Base-by-base conservation (phyloP, 2,113 vertebrate genomes). In the Triplophysa dalaica region DNA sequence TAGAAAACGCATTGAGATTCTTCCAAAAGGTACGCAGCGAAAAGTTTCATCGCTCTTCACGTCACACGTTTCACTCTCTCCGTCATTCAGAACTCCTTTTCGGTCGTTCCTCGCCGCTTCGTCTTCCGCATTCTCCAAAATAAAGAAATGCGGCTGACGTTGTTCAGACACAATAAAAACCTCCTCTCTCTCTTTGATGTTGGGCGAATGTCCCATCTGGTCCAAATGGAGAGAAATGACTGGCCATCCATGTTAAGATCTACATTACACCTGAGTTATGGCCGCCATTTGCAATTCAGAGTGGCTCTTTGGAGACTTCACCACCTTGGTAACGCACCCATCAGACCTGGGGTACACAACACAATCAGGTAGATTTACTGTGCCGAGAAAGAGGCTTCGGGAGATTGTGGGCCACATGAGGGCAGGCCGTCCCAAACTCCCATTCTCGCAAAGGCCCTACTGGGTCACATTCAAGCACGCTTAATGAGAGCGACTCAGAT, bases 251-350 rank as follows among this genome's bases (percentile, higher is more conserved):
- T 89, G 88, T 84, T 90, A 88, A 88, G 93, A 93, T 94, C 95
- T 92, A 94, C 95, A 96, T 96, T 96, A 96, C 92, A 87, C 93
- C 91, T 96, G 96, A 98, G 95, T 98, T 96, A 97, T 96, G 92
- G 85, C 91, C 73, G 66, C 91, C 90, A 97, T 98, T 97, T 97
- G 96, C 96, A 97, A 97, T 96, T 96, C 95, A 94, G 96, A 96
- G 94, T 92, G 94, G 94, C 92, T 89, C 90, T 89, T 93, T 92
- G 92, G 94, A 94, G 94, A 94, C 94, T 93, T 92, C 93, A 92
- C 93, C 94, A 92, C 92, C 93, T 92, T 87, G 74, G 90, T 87
- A 90, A 91, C 88, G 91, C 88, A 90, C 89, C 90, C 91, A 87
- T 87, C 86, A 80, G 92, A 87, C 90, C 66, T 83, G 78, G 86